Base-by-base conservation (phyloP, 2,888 invertebrate genomes). In the Drosophila pullipes region DNA sequence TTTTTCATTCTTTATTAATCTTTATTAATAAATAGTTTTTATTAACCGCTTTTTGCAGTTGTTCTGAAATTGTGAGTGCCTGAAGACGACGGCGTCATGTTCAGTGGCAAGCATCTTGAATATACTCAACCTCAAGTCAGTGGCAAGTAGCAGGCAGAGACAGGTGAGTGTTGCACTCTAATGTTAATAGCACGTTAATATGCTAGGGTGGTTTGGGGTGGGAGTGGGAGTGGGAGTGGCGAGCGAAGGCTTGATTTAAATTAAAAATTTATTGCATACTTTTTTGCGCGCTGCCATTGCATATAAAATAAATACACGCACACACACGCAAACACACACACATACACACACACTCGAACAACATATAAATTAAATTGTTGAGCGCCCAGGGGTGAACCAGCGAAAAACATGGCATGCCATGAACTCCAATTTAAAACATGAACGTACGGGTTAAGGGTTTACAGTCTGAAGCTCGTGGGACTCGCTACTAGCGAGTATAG, bases 191-290 rank as follows among this genome's bases (percentile, higher is more conserved):
- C 60, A 54, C 62, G 59, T 62, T 30, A 62, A 33, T 61, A 31
- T n/a, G 22, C 31, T 16, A 22, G 22, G 31, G 18, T 10, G 22
- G 31, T 4, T 25, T 5, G 1, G 30, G 31, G 31, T 49, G 61
- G 49, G 13, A 16, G 37, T 37, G 61, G 49, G 13, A 16, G 37
- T 37, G 44, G 11, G 22, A 47, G 7, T 22, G 47, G 44, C 1
- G 69, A 63, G 69, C 69, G 81, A 83, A 75, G 76, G 80, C 82
- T 85, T 87, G 85, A 82, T 86, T 90, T 85, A 89, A 90, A 89
- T 89, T 89, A 83, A 90, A 89, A 89, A 89, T 90, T 61, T 87
- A 89, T 89, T 90, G 90, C 90, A 90, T 89, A 90, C 86, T 88
- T 90, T 86, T 89, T 78, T 69, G 78, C 70, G 85, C 74, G 37